Percentiles rank a stretch among this genome's conserved stretches.
These are phyloP conservation scores for Lithophane ornitopus DNA, from an alignment of 2,888 invertebrate species.

Conservation along the genomic window DNA sequence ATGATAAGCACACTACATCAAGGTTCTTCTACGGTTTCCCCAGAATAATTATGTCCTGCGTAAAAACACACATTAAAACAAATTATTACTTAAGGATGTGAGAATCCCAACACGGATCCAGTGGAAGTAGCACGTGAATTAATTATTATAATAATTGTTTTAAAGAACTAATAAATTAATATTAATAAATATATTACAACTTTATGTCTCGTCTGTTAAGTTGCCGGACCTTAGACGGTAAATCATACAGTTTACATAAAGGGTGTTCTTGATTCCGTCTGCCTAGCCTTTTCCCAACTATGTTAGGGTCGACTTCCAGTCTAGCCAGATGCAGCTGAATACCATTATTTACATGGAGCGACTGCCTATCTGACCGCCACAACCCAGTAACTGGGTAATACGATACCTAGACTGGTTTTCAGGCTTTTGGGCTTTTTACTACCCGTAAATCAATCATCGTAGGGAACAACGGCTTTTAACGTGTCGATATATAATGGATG, in stretches of 20 bases:
- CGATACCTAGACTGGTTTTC: not conserved
- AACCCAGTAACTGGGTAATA: not conserved
- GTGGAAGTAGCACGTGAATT: conserved; percentile 25
- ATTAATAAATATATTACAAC: conserved; percentile 31
- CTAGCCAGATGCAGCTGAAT: not conserved
- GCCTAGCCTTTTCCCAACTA: not conserved
- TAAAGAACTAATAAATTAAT: conserved; percentile 29
- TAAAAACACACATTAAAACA: conserved; percentile 19
- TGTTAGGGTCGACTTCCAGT: not conserved
- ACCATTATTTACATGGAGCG: not conserved
- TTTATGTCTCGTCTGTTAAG: conserved; percentile 31
- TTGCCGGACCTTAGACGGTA: conserved; percentile 38
- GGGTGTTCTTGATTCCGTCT: not conserved
- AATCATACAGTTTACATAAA: conserved; percentile 25
- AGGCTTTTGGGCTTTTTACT: not conserved
- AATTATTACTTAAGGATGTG: conserved; percentile 4
- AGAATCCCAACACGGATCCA: conserved; percentile 39
- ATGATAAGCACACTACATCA: too few species aligned
- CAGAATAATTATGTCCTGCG: not conserved
- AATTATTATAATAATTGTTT: conserved; percentile 22
- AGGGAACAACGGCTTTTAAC: not conserved
- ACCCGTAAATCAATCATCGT: not conserved
- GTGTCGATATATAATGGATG: not conserved
- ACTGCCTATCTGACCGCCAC: not conserved
- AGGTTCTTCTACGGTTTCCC: not conserved